phyloP scores from a whole-genome alignment of 2,113 vertebrate species.

The Thamnophis sirtalis region DNA sequence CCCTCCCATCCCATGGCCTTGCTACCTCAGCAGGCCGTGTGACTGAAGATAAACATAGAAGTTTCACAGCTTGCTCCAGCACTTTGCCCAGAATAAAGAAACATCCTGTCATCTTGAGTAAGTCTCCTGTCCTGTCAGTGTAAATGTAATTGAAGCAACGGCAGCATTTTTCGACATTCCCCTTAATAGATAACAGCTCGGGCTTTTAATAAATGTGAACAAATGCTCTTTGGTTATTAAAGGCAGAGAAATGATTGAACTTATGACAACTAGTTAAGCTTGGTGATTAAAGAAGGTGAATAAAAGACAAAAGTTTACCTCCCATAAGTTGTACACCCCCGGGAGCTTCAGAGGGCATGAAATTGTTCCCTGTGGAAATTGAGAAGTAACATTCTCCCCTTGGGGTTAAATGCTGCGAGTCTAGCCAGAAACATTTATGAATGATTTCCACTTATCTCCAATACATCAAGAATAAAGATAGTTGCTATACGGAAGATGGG shows the following conservation, averaged over 20 bases:
- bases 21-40: conserved; percentile 50
- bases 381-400: conserved; percentile 53
- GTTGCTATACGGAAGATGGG: background rate
- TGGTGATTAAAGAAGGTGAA: conserved; percentile 38
- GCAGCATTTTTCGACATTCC: conserved; percentile 23
- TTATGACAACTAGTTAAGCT: conserved; percentile 30
- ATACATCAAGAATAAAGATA: conserved; percentile 35
- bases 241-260: conserved; percentile 58
- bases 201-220: conserved; percentile 46
- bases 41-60: conserved; percentile 54
- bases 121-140: conserved; percentile 40
- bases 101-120: background rate
- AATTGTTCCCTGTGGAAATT: conserved; percentile 48
- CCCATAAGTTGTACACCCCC: conserved; percentile 31
- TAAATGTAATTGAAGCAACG: conserved; percentile 31
- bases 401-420: conserved; percentile 46
- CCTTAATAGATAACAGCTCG: conserved; percentile 39
- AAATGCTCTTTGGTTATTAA: conserved; percentile 34
- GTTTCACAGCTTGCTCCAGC: conserved; percentile 47
- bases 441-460: conserved; percentile 49
- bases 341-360: conserved; percentile 43
- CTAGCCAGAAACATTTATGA: conserved; percentile 49
- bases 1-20: conserved; percentile 38
- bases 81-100: conserved; percentile 34
- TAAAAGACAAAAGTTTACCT: conserved; percentile 28